Evolutionary conservation across 2,888 invertebrate genomes (phyloP).

Genomic region (Drosophila fungiperda): DNA sequence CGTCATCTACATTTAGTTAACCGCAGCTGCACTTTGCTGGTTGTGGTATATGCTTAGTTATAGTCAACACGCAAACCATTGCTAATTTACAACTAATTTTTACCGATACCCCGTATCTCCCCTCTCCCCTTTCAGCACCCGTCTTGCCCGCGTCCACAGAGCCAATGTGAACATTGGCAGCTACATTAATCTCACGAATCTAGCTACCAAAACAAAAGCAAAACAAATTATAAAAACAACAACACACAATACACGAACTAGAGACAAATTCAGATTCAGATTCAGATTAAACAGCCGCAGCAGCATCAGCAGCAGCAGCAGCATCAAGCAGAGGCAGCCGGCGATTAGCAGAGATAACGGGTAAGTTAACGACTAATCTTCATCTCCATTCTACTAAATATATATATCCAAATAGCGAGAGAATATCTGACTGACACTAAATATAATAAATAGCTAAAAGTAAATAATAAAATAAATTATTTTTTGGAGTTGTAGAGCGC

Average conservation of each 20-base stretch:
- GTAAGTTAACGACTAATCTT: conserved; percentile 48
- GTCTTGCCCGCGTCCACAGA: conserved; percentile 60
- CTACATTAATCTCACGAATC: conserved; percentile 42
- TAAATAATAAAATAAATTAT: no score
- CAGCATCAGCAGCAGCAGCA: conserved; percentile 20
- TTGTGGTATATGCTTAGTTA: conserved; percentile 7
- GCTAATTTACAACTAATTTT: background rate
- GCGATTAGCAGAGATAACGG: conserved; percentile 34
- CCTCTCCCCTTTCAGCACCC: conserved; percentile 60
- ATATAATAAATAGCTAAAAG: no score
- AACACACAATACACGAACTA: conserved; percentile 52
- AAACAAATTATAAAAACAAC: conserved; percentile 31
- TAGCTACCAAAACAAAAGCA: conserved; percentile 28
- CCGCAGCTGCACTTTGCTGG: background rate
- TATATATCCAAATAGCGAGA: background rate
- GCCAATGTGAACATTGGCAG: conserved; percentile 62
- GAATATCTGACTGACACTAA: background rate
- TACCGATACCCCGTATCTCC: background rate
- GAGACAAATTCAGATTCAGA: conserved; percentile 54
- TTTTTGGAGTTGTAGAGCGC: background rate
- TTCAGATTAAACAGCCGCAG: conserved; percentile 12
- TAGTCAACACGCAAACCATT: conserved; percentile 34
- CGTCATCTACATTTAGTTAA: conserved; percentile 22
- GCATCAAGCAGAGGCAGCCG: conserved; percentile 29
- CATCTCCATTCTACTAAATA: background rate